Percentiles rank a stretch among this genome's conserved stretches.
These are phyloP conservation scores for Heliocidaris erythrogramma DNA, from an alignment of 35 echinoderm and acorn worm species.

Conservation along the genomic window DNA sequence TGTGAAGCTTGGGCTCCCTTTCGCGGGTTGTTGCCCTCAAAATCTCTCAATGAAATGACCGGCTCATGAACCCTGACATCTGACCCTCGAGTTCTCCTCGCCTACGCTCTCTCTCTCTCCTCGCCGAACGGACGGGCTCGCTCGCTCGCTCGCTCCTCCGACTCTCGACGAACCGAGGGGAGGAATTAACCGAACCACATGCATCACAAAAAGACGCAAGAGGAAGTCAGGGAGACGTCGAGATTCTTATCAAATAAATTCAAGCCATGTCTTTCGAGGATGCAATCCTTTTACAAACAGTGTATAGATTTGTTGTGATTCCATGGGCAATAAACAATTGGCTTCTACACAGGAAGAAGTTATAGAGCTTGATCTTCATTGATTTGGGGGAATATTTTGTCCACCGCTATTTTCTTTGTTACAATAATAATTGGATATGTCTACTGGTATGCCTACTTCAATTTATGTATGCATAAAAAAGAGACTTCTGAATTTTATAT, in stretches of 20 bases:
- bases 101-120: not conserved
- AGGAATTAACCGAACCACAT: not conserved
- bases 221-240: not conserved
- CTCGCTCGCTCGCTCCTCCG: not conserved
- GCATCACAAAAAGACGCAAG: not conserved
- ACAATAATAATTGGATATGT: no score
- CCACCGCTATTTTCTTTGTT: no score
- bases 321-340: not conserved
- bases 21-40: not conserved
- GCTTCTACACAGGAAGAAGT: no score
- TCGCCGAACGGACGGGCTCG: not conserved
- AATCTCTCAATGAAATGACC: conserved; percentile 9
- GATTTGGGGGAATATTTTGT: no score
- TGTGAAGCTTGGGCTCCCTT: not conserved
- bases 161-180: not conserved
- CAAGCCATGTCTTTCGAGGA: not conserved
- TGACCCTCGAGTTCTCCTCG: not conserved
- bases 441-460: no score
- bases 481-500: no score
- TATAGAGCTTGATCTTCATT: no score
- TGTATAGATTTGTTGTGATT: not conserved
- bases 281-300: not conserved
- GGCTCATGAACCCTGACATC: not conserved
- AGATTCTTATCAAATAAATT: conserved; percentile 13
- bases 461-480: no score